Evolutionary conservation across 2,113 vertebrate genomes (phyloP), one percentile per base, ranked within the genome.

Genomic region (Oplegnathus fasciatus): DNA sequence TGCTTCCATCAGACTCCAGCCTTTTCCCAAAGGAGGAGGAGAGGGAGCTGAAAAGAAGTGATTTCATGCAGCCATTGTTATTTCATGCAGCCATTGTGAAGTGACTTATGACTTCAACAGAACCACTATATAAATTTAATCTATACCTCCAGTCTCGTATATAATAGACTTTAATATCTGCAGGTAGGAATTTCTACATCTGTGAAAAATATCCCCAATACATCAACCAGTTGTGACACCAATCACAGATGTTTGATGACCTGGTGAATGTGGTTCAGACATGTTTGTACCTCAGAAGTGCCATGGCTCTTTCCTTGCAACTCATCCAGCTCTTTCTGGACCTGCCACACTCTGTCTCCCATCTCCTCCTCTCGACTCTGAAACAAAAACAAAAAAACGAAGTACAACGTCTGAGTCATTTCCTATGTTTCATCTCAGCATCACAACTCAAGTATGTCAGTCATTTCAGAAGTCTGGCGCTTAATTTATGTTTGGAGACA

Each of bases 321-420:
- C 26, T 97, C 95, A 81, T 97, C 96, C 61, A 99, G 91, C 46
- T 98, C 96, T 46, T 96, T 94, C 91, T 99, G 97, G 44, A 99
- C 91, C 71, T 98, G 97, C 62, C 93, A 93, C 84, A 99, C 98
- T 93, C 97, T 95, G 58, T 91, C 94, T 42, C 97, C 96, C 98
- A 99, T 99, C 95, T 99, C 98, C 73, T 98, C 97, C 91, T 99
- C 98, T 86, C 97, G 97, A 91, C 91, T 95, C 98, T 99, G 93
- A 34, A 72, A 28, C 75, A 66, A 30, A 28, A 32, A 68, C 68
- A 20, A 22, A 20, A 50, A 40, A 64, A 58, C 13, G 4, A 46
- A 50, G 26, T 1, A 85, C 34, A 78, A 67, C 0, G 40, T 44
- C 77, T 70, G 79, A 91, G 80, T 89, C 79, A 89, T 85, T 90